Conservation (phyloP, 2,888 invertebrate genomes). For the Synergus laeviventris region DNA sequence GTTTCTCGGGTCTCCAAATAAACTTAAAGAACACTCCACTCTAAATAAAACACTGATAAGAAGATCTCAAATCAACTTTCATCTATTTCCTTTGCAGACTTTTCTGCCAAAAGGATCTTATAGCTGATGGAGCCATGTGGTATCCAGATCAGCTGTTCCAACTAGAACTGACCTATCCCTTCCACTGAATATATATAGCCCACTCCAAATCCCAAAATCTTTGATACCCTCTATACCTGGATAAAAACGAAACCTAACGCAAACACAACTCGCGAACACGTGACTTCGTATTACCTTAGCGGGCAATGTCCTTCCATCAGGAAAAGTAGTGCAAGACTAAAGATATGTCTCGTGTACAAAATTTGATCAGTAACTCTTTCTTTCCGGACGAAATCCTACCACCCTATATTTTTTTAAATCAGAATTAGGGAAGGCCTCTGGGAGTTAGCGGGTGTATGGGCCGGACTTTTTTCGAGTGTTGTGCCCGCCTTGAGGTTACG, state of each 20-base stretch:
- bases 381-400: background rate
- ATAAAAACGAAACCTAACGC: background rate
- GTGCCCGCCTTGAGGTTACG: slow-evolving; percentile 60
- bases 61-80: background rate
- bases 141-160: slow-evolving; percentile 41
- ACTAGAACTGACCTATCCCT: background rate
- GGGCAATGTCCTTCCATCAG: background rate
- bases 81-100: background rate
- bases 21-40: background rate
- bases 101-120: background rate
- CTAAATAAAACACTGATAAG: background rate
- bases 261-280: slow-evolving; percentile 7
- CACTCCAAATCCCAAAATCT: background rate
- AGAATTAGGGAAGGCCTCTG: background rate
- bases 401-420: background rate
- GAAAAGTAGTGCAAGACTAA: background rate
- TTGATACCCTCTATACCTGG: background rate
- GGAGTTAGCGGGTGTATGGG: background rate
- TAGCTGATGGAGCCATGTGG: background rate
- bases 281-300: background rate
- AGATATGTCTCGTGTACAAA: background rate
- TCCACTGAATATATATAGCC: background rate
- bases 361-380: background rate
- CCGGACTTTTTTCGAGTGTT: slow-evolving; percentile 42
- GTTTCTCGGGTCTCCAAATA: background rate